Percentiles rank a stretch among this genome's conserved stretches.
phyloP scores from a whole-genome alignment of 1,140 invertebrate genomes.

The Drosophila sucinea region DNA sequence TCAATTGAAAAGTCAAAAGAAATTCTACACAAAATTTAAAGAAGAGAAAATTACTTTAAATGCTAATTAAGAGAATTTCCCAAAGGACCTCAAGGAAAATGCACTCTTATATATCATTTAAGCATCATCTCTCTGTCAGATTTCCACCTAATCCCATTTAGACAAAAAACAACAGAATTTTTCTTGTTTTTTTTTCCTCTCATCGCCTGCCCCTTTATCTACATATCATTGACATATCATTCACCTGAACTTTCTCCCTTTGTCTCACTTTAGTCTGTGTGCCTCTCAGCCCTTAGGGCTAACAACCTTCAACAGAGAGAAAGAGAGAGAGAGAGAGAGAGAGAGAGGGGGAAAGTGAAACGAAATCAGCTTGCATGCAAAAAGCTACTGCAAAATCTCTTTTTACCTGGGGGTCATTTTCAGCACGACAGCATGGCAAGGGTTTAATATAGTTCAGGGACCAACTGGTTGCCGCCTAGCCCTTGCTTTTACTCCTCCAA shows the following conservation, averaged over 20 bases:
- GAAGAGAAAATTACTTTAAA: neutral
- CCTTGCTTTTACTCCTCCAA: neutral
- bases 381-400: constrained; percentile 67
- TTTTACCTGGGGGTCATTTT: constrained; percentile 74
- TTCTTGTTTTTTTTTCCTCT: neutral
- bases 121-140: neutral
- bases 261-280: neutral
- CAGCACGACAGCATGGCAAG: constrained; percentile 42
- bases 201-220: constrained; percentile 22
- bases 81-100: neutral
- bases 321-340: constrained; percentile 4
- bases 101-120: neutral
- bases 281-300: constrained; percentile 46
- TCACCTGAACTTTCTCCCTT: constrained; percentile 39
- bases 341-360: constrained; percentile 18
- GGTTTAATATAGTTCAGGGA: constrained; percentile 35
- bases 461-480: neutral
- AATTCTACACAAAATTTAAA: neutral
- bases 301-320: constrained; percentile 61
- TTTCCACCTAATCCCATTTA: neutral
- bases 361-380: constrained; percentile 47
- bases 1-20: constrained; percentile 18
- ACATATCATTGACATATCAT: constrained; percentile 65
- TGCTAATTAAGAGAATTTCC: neutral
- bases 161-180: neutral